These are phyloP conservation scores for Nebria salina DNA, from an alignment of 2,888 invertebrate genomes.

Conservation along the genomic window DNA sequence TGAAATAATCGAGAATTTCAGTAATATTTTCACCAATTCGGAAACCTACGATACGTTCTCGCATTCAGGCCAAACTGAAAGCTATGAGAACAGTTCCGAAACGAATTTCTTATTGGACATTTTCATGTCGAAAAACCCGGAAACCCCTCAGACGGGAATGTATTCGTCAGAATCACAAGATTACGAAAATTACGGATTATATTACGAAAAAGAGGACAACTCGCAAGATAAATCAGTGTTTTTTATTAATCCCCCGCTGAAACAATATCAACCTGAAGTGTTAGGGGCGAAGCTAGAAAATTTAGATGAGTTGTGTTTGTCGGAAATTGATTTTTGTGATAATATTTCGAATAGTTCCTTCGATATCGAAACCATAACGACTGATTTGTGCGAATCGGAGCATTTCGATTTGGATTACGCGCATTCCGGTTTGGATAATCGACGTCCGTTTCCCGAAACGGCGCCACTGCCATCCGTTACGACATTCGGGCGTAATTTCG, in stretches of 20 bases:
- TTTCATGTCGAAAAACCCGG: constrained; percentile 28
- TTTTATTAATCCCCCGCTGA: constrained; percentile 33
- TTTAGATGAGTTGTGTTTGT: constrained; percentile 39
- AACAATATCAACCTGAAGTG: constrained; percentile 22
- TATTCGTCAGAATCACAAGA: neutral
- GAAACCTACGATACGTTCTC: neutral
- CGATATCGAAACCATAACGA: constrained; percentile 51
- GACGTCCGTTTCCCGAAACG: constrained; percentile 21
- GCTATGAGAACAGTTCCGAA: constrained; percentile 14
- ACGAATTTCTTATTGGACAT: constrained; percentile 37
- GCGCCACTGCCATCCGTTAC: constrained; percentile 34
- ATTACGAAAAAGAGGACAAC: constrained; percentile 27
- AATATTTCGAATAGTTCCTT: constrained; percentile 55
- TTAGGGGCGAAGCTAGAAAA: constrained; percentile 8
- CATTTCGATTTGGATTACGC: constrained; percentile 52
- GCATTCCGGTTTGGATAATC: constrained; percentile 48
- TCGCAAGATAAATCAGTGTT: constrained; percentile 20
- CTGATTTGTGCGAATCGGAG: constrained; percentile 29
- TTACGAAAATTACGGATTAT: constrained; percentile 24
- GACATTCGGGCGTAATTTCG: constrained; percentile 41
- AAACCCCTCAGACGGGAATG: neutral
- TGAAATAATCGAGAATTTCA: constrained; percentile 23
- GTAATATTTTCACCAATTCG: neutral
- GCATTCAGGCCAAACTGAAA: neutral
- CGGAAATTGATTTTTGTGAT: constrained; percentile 56